A percentile compares a stretch with the other conserved stretches of the same genome.
phyloP scores from a whole-genome alignment of 2,113 vertebrate species.

The Chionodraco myersi region DNA sequence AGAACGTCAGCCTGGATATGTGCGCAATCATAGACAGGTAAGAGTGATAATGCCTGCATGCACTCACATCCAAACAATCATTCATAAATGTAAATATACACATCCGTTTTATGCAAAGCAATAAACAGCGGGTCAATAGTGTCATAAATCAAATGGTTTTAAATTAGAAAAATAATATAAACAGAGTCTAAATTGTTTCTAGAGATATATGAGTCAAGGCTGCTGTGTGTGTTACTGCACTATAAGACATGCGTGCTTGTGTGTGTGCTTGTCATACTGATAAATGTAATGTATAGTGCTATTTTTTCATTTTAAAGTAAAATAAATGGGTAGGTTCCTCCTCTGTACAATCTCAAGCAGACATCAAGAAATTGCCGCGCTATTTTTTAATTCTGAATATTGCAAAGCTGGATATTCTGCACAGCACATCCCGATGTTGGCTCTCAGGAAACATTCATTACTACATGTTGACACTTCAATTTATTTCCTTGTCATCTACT shows the following conservation, averaged over 20 bases:
- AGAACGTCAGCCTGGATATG: slow-evolving; percentile 97
- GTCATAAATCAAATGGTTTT: slow-evolving; percentile 59
- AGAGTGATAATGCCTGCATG: slow-evolving; percentile 23
- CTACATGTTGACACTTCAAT: slow-evolving; percentile 70
- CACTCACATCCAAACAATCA: slow-evolving; percentile 8
- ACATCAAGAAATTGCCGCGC: slow-evolving; percentile 35
- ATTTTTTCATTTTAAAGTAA: slow-evolving; percentile 19
- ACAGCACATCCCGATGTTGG: slow-evolving; percentile 37
- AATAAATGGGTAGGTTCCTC: slow-evolving; percentile 10
- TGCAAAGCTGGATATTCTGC: slow-evolving; percentile 28
- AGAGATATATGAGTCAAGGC: slow-evolving; percentile 27
- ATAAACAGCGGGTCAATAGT: slow-evolving; percentile 13
- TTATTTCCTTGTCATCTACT: slow-evolving; percentile 65
- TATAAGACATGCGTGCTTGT: slow-evolving; percentile 15
- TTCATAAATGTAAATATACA: not conserved
- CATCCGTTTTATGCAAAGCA: not conserved
- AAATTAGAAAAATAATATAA: slow-evolving; percentile 26
- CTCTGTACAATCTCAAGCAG: slow-evolving; percentile 43
- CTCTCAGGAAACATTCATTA: slow-evolving; percentile 50
- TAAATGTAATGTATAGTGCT: slow-evolving; percentile 33
- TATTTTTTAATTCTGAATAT: slow-evolving; percentile 35
- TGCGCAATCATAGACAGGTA: slow-evolving; percentile 98
- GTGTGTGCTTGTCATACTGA: slow-evolving; percentile 49
- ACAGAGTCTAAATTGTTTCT: slow-evolving; percentile 37
- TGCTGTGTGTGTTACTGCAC: slow-evolving; percentile 32